Conservation (phyloP, 2,113 vertebrate species). For the Bettongia penicillata region DNA sequence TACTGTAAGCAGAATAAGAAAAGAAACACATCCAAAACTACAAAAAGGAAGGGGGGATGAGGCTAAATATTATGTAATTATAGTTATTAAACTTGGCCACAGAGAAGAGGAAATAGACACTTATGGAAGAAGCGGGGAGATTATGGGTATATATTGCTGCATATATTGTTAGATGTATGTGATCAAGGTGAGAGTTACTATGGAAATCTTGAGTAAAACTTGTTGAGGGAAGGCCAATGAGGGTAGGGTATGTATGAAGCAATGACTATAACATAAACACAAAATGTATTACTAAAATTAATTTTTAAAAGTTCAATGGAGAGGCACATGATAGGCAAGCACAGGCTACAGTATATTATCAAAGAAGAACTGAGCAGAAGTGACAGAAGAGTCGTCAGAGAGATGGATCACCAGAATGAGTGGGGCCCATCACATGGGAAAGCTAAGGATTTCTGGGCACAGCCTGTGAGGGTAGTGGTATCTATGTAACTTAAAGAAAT, state of each 20-base stretch:
- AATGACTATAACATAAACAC: too few species aligned
- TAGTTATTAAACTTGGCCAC: neutral
- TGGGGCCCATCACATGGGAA: neutral
- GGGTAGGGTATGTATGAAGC: neutral
- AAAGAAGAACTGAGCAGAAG: neutral
- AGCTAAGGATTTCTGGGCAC: neutral
- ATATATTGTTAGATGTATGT: too few species aligned
- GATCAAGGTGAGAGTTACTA: neutral
- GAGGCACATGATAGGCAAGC: neutral
- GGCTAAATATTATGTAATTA: neutral
- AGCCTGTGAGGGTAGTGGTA: too few species aligned
- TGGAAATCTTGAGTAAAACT: neutral
- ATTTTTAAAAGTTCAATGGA: too few species aligned
- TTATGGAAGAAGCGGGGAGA: neutral
- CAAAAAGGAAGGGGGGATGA: neutral
- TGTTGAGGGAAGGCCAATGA: too few species aligned
- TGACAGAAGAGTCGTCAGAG: neutral
- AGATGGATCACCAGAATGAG: neutral
- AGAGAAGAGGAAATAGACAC: neutral
- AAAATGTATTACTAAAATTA: too few species aligned
- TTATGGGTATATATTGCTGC: neutral
- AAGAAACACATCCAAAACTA: neutral
- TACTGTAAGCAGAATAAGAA: neutral
- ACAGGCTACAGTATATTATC: neutral
- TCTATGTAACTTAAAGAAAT: too few species aligned